Conservation (phyloP, 2,888 invertebrate species). For the Sarcophaga rosellei region DNA sequence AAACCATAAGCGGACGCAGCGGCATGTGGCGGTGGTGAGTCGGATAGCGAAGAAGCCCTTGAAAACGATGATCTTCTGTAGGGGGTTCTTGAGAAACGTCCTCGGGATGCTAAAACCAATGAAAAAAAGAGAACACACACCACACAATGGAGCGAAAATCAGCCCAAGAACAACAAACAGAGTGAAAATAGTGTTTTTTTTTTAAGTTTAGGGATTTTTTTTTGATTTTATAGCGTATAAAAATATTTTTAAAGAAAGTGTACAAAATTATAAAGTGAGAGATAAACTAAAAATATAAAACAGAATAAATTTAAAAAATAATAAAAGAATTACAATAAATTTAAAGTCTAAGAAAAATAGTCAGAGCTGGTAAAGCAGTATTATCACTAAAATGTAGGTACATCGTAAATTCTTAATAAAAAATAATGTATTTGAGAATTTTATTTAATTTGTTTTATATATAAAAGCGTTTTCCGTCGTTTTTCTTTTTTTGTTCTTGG, state of each 20-base stretch:
- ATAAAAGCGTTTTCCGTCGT: too few relatives aligned
- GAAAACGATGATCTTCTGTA: slow-evolving; percentile 73
- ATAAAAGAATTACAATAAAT: not conserved
- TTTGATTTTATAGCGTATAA: not conserved
- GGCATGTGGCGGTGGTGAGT: slow-evolving; percentile 79
- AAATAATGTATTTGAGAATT: too few relatives aligned
- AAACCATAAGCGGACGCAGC: slow-evolving; percentile 77
- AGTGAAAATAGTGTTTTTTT: slow-evolving; percentile 64
- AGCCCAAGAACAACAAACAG: slow-evolving; percentile 80
- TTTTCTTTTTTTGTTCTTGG: too few relatives aligned
- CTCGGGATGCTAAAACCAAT: slow-evolving; percentile 81
- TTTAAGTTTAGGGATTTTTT: not conserved
- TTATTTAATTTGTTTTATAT: too few relatives aligned
- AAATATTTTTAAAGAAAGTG: slow-evolving; percentile 17
- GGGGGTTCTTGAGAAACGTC: slow-evolving; percentile 73
- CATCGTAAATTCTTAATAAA: too few relatives aligned
- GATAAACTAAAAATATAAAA: slow-evolving; percentile 16
- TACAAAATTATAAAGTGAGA: slow-evolving; percentile 62
- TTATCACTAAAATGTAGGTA: too few relatives aligned
- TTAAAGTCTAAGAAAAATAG: not conserved
- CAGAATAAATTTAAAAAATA: not conserved
- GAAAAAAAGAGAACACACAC: slow-evolving; percentile 79
- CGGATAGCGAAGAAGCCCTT: slow-evolving; percentile 75
- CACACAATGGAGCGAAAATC: slow-evolving; percentile 81
- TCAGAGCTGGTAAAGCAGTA: too few relatives aligned